Conservation (phyloP, 2,888 invertebrate genomes). For the Oscheius myriophilus region DNA sequence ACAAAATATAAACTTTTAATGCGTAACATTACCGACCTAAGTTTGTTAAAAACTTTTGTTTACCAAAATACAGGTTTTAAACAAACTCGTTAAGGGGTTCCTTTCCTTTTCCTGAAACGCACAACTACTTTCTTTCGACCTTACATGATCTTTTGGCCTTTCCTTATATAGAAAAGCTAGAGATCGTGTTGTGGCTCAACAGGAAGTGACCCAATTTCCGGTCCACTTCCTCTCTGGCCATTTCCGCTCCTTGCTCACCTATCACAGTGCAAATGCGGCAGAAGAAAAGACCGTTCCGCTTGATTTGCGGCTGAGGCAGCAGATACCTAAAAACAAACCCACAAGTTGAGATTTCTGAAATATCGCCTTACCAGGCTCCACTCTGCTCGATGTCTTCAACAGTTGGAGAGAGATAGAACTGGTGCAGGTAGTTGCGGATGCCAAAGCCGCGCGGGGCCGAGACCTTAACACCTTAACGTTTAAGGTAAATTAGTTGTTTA, state of each 20-base stretch:
- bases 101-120: no score
- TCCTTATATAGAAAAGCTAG: no score
- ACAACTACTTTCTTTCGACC: no score
- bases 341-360: constrained; percentile 1
- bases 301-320: constrained; percentile 66
- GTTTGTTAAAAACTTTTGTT: no score
- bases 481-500: neutral
- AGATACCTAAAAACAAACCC: constrained; percentile 57
- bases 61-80: no score
- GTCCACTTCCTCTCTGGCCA: no score
- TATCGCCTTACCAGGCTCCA: constrained; percentile 50
- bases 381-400: constrained; percentile 61
- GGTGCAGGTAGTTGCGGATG: constrained; percentile 67
- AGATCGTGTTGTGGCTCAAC: no score
- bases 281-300: constrained; percentile 60
- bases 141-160: no score
- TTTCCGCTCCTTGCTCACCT: constrained; percentile 31
- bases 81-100: no score
- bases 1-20: no score
- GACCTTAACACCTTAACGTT: constrained; percentile 36
- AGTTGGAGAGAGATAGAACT: constrained; percentile 68
- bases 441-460: constrained; percentile 61
- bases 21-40: no score
- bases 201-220: no score
- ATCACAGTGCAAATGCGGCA: constrained; percentile 66